phyloP scores from a whole-genome alignment of 1,140 invertebrate species.

The Hypsibius dujardini region DNA sequence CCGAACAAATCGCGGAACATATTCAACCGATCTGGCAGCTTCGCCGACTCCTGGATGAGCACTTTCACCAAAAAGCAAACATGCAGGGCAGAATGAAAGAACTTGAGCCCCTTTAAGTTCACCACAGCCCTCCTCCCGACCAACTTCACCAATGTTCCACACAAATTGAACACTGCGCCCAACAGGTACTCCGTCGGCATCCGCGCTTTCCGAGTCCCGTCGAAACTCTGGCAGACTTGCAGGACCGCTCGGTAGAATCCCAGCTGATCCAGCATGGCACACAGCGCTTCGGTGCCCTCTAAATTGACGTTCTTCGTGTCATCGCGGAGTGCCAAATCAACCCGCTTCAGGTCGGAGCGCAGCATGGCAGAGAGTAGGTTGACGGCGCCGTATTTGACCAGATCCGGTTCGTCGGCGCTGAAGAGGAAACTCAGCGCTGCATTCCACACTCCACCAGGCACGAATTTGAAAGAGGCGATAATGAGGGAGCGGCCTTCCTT shows the following conservation, averaged over 20 bases:
- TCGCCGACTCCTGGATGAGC: neutral
- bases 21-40: neutral
- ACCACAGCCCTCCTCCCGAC: neutral
- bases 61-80: neutral
- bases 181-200: neutral
- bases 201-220: neutral
- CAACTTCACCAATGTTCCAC: neutral
- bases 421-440: slow-evolving; percentile 4
- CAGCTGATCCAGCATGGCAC: neutral
- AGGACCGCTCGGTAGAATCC: neutral
- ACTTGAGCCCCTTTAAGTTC: neutral
- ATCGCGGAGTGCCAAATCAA: neutral
- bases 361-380: neutral
- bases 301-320: neutral
- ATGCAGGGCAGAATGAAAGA: slow-evolving; percentile 6
- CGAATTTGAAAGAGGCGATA: neutral
- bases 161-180: neutral
- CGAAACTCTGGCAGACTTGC: neutral
- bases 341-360: neutral
- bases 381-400: neutral
- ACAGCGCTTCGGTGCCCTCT: neutral
- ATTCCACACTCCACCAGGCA: slow-evolving; percentile 1
- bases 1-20: slow-evolving; percentile 1
- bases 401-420: neutral
- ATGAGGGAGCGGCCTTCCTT: neutral